Evolutionary conservation across 2,888 invertebrate species (phyloP).

Genomic region (Subacronicta megacephala): DNA sequence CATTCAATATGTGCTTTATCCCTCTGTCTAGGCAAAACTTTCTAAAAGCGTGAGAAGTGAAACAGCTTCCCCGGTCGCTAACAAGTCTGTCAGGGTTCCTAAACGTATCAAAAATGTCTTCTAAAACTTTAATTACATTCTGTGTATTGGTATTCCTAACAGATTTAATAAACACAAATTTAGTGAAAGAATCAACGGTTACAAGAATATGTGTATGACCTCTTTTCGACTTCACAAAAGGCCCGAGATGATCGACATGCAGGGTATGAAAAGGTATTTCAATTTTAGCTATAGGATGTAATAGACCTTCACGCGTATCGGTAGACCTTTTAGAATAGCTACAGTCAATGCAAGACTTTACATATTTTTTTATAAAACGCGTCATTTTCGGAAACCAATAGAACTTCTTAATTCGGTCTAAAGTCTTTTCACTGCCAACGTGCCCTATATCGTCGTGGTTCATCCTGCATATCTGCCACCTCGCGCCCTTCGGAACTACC

Average conservation of each 20-base stretch:
- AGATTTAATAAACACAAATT: slow-evolving; percentile 26
- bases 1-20: slow-evolving; percentile 11
- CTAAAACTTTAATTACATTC: slow-evolving; percentile 13
- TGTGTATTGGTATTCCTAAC: slow-evolving; percentile 33
- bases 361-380: slow-evolving; percentile 15
- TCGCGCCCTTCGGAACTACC: slow-evolving; percentile 13
- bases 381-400: slow-evolving; percentile 14
- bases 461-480: slow-evolving; percentile 4
- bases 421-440: slow-evolving; percentile 11
- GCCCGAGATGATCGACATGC: slow-evolving; percentile 20
- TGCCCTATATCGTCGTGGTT: slow-evolving; percentile 22
- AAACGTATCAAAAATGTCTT: slow-evolving; percentile 22
- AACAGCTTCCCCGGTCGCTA: slow-evolving; percentile 5
- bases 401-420: slow-evolving; percentile 6
- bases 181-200: slow-evolving; percentile 38
- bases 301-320: not conserved
- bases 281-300: slow-evolving; percentile 14
- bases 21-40: slow-evolving; percentile 12
- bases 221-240: slow-evolving; percentile 22
- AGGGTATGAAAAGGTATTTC: slow-evolving; percentile 16
- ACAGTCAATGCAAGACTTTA: slow-evolving; percentile 17
- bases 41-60: slow-evolving; percentile 21
- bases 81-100: slow-evolving; percentile 14
- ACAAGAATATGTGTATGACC: slow-evolving; percentile 28
- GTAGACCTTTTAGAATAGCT: slow-evolving; percentile 8